A percentile compares a stretch with the other conserved stretches of the same genome.
phyloP scores from a whole-genome alignment of 1,140 invertebrate species.

The Reticulitermes speratus region DNA sequence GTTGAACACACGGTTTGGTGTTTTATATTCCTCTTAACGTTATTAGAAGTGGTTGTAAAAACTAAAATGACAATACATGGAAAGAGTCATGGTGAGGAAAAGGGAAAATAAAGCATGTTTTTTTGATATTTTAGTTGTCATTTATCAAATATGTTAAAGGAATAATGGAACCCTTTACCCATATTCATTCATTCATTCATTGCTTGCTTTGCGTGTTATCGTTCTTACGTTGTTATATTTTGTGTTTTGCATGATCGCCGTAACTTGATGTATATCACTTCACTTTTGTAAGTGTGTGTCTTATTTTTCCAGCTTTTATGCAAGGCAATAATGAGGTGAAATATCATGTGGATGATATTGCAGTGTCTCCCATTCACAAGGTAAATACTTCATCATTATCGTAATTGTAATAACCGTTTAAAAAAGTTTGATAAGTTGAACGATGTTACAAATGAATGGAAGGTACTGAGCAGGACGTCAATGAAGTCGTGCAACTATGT shows the following conservation, averaged over 20 bases:
- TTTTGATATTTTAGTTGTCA: constrained; percentile 7
- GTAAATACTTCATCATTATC: constrained; percentile 42
- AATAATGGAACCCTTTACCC: background rate
- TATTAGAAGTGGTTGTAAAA: constrained; percentile 44
- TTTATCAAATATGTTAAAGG: background rate
- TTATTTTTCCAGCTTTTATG: constrained; percentile 60
- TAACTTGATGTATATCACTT: background rate
- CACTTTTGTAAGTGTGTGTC: background rate
- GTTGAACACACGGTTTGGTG: constrained; percentile 33
- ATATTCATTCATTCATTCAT: background rate
- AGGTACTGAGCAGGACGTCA: too few relatives aligned
- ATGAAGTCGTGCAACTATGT: too few relatives aligned
- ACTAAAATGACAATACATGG: constrained; percentile 48
- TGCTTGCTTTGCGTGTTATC: background rate
- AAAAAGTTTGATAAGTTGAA: background rate
- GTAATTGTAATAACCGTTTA: background rate
- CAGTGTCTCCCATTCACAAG: constrained; percentile 55
- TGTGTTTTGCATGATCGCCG: background rate
- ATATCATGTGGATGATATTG: constrained; percentile 63
- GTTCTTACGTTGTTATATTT: background rate
- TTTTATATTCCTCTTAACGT: constrained; percentile 45
- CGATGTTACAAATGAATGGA: too few relatives aligned
- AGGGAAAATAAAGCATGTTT: background rate
- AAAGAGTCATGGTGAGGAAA: constrained; percentile 45
- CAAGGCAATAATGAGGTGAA: constrained; percentile 67